Evolutionary conservation across 2,888 invertebrate genomes (phyloP).

Genomic region (Scelioninae gen. 2): DNA sequence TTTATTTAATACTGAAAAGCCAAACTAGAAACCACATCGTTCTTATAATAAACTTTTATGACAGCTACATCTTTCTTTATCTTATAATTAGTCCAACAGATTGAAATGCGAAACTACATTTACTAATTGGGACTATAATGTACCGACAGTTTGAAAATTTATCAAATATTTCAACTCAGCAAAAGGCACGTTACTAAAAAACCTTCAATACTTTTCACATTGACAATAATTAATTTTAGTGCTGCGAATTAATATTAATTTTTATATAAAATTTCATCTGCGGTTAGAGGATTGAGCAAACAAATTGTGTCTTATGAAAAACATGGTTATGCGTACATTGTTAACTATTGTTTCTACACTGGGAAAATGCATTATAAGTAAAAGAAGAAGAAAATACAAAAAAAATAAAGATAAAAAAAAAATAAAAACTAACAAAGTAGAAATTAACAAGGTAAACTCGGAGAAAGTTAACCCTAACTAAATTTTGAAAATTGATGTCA

Average conservation of each 20-base stretch:
- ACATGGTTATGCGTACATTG: slow-evolving; percentile 55
- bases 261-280: slow-evolving; percentile 53
- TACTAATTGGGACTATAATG: slow-evolving; percentile 25
- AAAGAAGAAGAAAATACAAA: slow-evolving; percentile 3
- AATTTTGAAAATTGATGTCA: slow-evolving; percentile 47
- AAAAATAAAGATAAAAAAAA: not conserved
- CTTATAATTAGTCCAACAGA: slow-evolving; percentile 35
- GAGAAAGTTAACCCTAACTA: slow-evolving; percentile 28
- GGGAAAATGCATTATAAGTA: slow-evolving; percentile 40
- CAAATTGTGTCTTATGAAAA: slow-evolving; percentile 56
- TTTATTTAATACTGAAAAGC: slow-evolving; percentile 14
- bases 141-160: slow-evolving; percentile 14
- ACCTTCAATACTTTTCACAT: slow-evolving; percentile 52
- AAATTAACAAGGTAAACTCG: slow-evolving; percentile 26
- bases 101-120: slow-evolving; percentile 9
- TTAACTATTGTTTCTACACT: slow-evolving; percentile 58
- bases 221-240: slow-evolving; percentile 61
- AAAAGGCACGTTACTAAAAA: slow-evolving; percentile 29
- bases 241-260: slow-evolving; percentile 55
- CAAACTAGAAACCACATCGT: slow-evolving; percentile 3
- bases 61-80: slow-evolving; percentile 39
- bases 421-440: too few species aligned
- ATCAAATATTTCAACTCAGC: slow-evolving; percentile 25
- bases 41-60: slow-evolving; percentile 20
- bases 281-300: slow-evolving; percentile 58